These are phyloP conservation scores for Chaetops frenatus DNA, from an alignment of 2,113 vertebrate genomes.

Conservation along the genomic window DNA sequence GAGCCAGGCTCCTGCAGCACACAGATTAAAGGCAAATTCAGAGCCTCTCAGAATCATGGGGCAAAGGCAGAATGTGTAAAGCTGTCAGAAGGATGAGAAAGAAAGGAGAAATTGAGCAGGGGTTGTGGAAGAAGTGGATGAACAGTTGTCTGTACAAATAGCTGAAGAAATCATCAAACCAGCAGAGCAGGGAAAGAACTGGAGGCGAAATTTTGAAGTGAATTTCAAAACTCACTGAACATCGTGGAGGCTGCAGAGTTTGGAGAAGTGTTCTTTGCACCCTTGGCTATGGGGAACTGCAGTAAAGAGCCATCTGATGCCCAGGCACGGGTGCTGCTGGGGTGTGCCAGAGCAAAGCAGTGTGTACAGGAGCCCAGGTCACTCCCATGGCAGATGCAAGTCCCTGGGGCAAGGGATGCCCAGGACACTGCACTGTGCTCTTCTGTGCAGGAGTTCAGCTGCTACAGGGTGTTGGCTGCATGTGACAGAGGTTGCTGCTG, in stretches of 20 bases:
- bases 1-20: not conserved
- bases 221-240: not conserved
- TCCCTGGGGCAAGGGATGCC: not conserved
- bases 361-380: fast-evolving
- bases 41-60: not conserved
- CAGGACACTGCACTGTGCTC: fast-evolving
- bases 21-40: not conserved
- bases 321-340: fast-evolving
- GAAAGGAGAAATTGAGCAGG: not conserved
- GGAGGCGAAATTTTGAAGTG: not conserved
- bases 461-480: not conserved
- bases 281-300: fast-evolving
- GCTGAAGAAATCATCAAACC: not conserved
- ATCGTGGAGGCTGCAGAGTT: too few species aligned
- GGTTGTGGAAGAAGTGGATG: not conserved
- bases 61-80: not conserved
- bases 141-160: not conserved
- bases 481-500: not conserved
- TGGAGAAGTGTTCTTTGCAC: not conserved
- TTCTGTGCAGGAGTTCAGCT: fast-evolving
- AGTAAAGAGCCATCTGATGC: fast-evolving
- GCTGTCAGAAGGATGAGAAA: not conserved
- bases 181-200: not conserved
- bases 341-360: not conserved
- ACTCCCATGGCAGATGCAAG: fast-evolving